phyloP scores from a whole-genome alignment of 2,113 vertebrate species.

The Mormoops blainvillei region DNA sequence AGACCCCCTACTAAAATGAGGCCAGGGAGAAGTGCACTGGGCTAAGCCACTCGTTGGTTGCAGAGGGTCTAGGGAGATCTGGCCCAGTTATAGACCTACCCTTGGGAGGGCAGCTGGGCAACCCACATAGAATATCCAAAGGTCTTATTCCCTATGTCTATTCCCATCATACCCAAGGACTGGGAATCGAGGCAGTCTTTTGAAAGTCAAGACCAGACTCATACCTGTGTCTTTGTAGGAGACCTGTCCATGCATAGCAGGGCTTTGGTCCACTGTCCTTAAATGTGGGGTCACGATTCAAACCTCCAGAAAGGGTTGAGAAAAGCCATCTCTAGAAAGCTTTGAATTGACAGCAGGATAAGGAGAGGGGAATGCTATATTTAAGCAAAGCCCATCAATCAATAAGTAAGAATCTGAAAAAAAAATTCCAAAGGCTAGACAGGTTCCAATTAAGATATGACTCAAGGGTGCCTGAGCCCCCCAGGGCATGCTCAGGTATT shows the following conservation, averaged over 20 bases:
- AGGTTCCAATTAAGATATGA: neutral
- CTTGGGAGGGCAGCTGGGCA: neutral
- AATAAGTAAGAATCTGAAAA: neutral
- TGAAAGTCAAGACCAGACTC: neutral
- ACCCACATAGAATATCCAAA: fast-evolving
- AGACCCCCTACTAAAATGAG: neutral
- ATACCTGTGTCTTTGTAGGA: neutral
- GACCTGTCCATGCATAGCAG: neutral
- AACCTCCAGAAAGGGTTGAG: neutral
- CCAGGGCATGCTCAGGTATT: fast-evolving
- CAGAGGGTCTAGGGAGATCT: neutral
- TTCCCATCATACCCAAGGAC: neutral
- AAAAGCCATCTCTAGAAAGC: neutral
- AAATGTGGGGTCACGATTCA: neutral
- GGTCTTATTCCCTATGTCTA: neutral
- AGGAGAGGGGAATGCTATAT: neutral
- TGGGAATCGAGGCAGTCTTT: neutral
- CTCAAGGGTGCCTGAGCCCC: too few species aligned
- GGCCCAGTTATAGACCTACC: neutral
- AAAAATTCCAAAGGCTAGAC: neutral
- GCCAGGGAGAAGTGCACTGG: neutral
- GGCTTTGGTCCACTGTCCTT: neutral
- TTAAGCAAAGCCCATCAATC: neutral
- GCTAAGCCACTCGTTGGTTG: neutral
- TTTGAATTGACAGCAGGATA: neutral